Evolutionary conservation across 2,113 vertebrate species (phyloP).

Genomic region (Notarius quadriscutis): DNA sequence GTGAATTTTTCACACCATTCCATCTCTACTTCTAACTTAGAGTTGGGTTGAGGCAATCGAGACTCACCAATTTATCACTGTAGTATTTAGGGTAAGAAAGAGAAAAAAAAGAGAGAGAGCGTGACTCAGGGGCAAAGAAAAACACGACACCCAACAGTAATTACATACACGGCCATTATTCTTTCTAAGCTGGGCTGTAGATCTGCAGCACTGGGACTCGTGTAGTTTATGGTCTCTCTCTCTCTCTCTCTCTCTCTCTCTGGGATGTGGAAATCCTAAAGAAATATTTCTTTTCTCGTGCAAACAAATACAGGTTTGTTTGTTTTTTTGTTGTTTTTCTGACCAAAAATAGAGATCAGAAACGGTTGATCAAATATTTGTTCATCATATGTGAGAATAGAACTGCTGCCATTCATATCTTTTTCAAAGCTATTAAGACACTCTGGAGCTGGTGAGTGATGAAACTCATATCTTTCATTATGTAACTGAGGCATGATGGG

Average conservation of each 20-base stretch:
- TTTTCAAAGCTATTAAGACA: not conserved
- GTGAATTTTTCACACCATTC: not conserved
- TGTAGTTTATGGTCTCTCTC: not conserved
- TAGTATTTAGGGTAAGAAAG: conserved; percentile 18
- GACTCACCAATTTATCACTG: conserved; percentile 29
- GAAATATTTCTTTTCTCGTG: conserved; percentile 7
- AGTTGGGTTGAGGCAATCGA: not conserved
- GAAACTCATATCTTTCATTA: conserved; percentile 46
- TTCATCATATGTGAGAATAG: not conserved
- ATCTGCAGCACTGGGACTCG: conserved; percentile 22
- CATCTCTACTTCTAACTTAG: not conserved
- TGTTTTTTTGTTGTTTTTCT: not conserved
- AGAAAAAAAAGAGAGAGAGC: not conserved
- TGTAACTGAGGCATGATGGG: conserved; percentile 16
- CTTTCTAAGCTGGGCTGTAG: conserved; percentile 20
- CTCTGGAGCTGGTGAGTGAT: conserved; percentile 35
- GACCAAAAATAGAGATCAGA: not conserved
- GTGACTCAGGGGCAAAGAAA: conserved; percentile 18
- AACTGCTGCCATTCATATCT: not conserved
- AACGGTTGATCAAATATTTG: not conserved
- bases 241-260: not conserved
- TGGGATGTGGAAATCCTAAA: not conserved
- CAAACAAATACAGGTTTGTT: not conserved
- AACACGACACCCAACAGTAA: conserved; percentile 39
- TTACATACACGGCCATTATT: conserved; percentile 42